A percentile compares a stretch with the other conserved stretches of the same genome.
phyloP scores from a whole-genome alignment of 2,113 vertebrate species.

The Chiloscyllium plagiosum region DNA sequence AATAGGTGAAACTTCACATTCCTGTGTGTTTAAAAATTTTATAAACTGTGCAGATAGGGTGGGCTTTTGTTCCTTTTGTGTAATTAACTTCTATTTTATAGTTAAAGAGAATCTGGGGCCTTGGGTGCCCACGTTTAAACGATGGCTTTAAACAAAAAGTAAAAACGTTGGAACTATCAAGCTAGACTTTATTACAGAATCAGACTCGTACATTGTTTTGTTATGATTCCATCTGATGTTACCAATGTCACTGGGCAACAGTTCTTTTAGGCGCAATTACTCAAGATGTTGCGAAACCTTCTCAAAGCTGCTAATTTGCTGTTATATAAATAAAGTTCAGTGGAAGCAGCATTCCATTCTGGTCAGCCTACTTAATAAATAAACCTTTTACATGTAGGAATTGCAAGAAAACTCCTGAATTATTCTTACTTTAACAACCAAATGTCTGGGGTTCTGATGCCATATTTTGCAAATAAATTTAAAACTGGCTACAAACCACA shows the following conservation, averaged over 20 bases:
- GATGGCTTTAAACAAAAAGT: too few relatives aligned
- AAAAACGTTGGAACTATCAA: too few relatives aligned
- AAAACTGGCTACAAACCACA: constrained; percentile 15
- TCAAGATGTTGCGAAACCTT: neutral
- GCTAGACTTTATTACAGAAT: too few relatives aligned
- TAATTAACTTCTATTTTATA: too few relatives aligned
- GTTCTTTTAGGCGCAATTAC: neutral
- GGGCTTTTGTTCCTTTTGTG: too few relatives aligned
- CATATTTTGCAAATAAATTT: neutral
- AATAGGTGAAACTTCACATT: too few relatives aligned
- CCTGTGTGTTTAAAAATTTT: too few relatives aligned
- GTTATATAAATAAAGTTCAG: neutral
- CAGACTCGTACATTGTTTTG: too few relatives aligned
- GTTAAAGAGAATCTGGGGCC: too few relatives aligned
- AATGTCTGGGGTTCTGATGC: neutral
- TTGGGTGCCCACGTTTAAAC: too few relatives aligned
- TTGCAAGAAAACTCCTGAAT: neutral
- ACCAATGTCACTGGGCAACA: neutral
- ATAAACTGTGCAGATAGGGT: too few relatives aligned
- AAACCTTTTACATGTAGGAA: neutral
- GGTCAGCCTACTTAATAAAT: neutral
- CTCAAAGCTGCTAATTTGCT: neutral
- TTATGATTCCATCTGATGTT: too few relatives aligned
- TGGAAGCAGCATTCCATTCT: neutral
- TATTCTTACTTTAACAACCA: constrained; percentile 18